phyloP scores from a whole-genome alignment of 2,888 invertebrate genomes.

The Stenodema calcarata region DNA sequence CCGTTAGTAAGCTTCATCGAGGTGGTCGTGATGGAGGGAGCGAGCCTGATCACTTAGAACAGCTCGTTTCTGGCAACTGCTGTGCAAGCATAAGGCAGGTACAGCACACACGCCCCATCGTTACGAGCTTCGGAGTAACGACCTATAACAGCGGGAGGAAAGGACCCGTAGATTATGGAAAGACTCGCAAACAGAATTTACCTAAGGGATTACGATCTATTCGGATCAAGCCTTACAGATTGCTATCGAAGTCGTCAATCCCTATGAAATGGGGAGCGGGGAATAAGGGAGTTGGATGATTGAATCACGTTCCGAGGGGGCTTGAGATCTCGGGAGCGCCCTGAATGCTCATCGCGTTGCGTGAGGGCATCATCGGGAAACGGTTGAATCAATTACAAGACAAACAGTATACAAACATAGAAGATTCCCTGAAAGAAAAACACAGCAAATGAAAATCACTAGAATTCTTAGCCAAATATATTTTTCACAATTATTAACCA shows the following conservation, averaged over 20 bases:
- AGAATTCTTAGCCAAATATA: too few relatives aligned
- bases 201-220: background rate
- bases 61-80: background rate
- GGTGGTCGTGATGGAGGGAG: background rate
- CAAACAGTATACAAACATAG: too few relatives aligned
- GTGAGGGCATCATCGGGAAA: background rate
- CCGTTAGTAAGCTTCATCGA: background rate
- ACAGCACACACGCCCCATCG: background rate
- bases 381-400: background rate
- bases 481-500: too few relatives aligned
- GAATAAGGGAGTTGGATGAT: background rate
- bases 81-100: background rate
- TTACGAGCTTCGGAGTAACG: background rate
- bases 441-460: too few relatives aligned
- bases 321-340: background rate
- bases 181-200: background rate
- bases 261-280: background rate
- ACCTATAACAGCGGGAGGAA: background rate
- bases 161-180: background rate
- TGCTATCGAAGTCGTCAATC: background rate
- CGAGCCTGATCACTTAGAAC: background rate
- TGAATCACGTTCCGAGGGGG: background rate
- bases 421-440: too few relatives aligned
- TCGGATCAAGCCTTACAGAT: background rate
- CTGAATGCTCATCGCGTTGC: background rate